These are phyloP conservation scores for Rutilus rutilus DNA, from an alignment of 2,113 vertebrate species.

Conservation along the genomic window DNA sequence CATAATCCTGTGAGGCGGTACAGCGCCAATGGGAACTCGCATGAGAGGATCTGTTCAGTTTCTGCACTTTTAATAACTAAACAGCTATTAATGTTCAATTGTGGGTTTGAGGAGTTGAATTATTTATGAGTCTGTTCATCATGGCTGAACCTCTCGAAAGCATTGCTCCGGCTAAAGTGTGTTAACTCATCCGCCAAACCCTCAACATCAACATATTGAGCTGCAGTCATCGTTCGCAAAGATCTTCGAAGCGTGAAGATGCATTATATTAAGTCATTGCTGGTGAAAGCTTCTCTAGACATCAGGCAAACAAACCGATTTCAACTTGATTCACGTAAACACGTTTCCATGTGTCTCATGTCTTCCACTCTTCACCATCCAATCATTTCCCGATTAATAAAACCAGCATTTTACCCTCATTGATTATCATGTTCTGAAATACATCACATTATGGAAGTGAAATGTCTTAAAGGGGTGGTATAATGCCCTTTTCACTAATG, in stretches of 20 bases:
- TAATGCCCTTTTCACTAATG: no score
- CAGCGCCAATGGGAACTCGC: background rate
- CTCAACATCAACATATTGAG: background rate
- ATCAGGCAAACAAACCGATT: background rate
- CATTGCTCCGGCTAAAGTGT: background rate
- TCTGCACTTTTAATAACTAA: slow-evolving; percentile 15
- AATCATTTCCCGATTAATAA: background rate
- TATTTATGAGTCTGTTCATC: slow-evolving; percentile 25
- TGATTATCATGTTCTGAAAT: background rate
- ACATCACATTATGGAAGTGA: background rate
- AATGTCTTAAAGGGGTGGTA: background rate
- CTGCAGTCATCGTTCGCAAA: background rate
- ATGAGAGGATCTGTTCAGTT: slow-evolving; percentile 1
- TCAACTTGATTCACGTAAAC: background rate
- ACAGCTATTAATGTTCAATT: slow-evolving; percentile 13
- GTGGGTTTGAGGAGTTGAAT: slow-evolving; percentile 3
- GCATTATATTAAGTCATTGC: background rate
- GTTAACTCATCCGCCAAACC: background rate
- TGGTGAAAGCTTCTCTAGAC: background rate
- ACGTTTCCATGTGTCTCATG: background rate
- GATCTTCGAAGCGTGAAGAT: background rate
- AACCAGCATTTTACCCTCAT: background rate
- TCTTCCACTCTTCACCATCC: background rate
- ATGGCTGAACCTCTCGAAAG: background rate
- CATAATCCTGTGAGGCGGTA: background rate